Evolutionary conservation across 2,888 invertebrate species (phyloP).

Genomic region (Magallana nippona): DNA sequence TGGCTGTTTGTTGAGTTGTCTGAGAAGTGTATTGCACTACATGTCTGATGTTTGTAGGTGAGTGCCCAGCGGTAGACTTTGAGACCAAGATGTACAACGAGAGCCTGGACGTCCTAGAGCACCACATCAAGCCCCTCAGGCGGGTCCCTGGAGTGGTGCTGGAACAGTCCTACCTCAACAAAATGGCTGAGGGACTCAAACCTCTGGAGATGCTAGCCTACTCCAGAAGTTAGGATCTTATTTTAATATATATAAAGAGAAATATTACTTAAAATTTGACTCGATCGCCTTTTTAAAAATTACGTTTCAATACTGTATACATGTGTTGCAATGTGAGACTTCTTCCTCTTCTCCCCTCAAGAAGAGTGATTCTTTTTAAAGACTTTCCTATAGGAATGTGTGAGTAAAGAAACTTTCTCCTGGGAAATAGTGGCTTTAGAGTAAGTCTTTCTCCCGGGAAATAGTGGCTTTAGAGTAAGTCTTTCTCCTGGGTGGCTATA

Average conservation of each 20-base stretch:
- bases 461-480: too few relatives aligned
- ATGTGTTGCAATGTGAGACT: too few relatives aligned
- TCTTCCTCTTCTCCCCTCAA: too few relatives aligned
- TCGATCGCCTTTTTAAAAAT: too few relatives aligned
- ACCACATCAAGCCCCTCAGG: constrained; percentile 75
- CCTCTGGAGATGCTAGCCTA: constrained; percentile 71
- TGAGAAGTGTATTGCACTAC: background rate
- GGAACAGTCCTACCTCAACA: constrained; percentile 78
- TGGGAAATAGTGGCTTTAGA: too few relatives aligned
- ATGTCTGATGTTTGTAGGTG: constrained; percentile 65
- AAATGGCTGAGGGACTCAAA: constrained; percentile 77
- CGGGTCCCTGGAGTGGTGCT: constrained; percentile 77
- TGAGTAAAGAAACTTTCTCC: too few relatives aligned
- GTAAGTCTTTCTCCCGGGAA: too few relatives aligned
- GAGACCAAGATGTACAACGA: constrained; percentile 78
- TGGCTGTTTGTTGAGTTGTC: background rate
- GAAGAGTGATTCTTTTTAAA: too few relatives aligned
- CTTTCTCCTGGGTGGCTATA: too few relatives aligned
- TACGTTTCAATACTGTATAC: too few relatives aligned
- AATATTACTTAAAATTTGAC: too few relatives aligned
- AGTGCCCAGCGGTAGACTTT: constrained; percentile 78
- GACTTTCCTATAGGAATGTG: too few relatives aligned
- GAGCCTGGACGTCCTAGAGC: constrained; percentile 76
- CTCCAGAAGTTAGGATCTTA: constrained; percentile 60
- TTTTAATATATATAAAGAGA: background rate